These are phyloP conservation scores for Alexandromys oeconomus DNA, from an alignment of 2,797 vertebrate species.

Conservation along the genomic window DNA sequence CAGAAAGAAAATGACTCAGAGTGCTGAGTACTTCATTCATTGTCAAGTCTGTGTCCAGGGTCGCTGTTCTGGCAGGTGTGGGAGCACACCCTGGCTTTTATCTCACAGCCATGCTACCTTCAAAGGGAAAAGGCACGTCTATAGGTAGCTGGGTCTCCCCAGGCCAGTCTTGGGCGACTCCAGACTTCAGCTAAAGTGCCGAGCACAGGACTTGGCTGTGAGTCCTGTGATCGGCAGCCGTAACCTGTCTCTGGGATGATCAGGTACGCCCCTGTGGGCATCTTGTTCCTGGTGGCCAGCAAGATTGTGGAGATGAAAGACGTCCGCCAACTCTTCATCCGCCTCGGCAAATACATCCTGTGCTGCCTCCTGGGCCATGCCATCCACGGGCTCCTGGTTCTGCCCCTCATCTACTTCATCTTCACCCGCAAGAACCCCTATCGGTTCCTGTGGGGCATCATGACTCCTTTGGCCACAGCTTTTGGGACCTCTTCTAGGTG, in stretches of 20 bases:
- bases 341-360: constrained; percentile 94
- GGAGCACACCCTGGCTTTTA: background rate
- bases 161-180: background rate
- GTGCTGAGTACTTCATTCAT: background rate
- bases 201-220: background rate
- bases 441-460: constrained; percentile 93
- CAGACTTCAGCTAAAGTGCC: accelerated
- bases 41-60: background rate
- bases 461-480: constrained; percentile 92
- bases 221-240: accelerated
- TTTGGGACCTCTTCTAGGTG: constrained; percentile 96
- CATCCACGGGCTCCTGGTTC: constrained; percentile 92
- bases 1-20: background rate
- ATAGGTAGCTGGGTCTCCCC: too few species aligned
- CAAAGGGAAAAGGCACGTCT: background rate
- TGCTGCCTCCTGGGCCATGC: constrained; percentile 93
- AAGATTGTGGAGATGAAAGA: constrained; percentile 95
- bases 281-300: constrained; percentile 95
- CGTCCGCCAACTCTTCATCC: constrained; percentile 89
- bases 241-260: background rate
- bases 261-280: constrained; percentile 95
- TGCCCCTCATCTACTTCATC: constrained; percentile 93
- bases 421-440: constrained; percentile 94
- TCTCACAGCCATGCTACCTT: background rate
- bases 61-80: background rate